A percentile compares a stretch with the other conserved stretches of the same genome.
Conservation (phyloP, 2,797 vertebrate species). For the Neostethus bicornis region DNA sequence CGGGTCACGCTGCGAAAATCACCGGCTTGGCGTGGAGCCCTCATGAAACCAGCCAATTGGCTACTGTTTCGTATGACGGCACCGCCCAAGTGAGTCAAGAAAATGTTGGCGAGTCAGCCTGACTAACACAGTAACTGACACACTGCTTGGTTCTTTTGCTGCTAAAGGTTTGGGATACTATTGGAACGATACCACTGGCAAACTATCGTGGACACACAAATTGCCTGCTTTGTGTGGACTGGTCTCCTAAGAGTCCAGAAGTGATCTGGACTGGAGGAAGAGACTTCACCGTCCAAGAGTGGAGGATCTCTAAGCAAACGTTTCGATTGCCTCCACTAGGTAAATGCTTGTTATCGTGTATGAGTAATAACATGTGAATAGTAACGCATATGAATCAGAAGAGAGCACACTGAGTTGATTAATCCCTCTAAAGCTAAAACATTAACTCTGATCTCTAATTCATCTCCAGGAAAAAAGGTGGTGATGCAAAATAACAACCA, state of each 20-base stretch:
- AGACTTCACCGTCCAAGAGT: constrained; percentile 94
- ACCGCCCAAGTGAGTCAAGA: constrained; percentile 87
- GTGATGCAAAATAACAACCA: too few species aligned
- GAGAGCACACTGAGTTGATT: not conserved
- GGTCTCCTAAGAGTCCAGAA: constrained; percentile 92
- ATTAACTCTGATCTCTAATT: too few species aligned
- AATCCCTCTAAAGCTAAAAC: not conserved
- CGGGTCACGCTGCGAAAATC: constrained; percentile 93
- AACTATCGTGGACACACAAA: constrained; percentile 94
- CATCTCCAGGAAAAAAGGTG: too few species aligned
- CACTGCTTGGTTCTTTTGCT: not conserved
- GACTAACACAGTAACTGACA: too few species aligned
- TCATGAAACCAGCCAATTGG: constrained; percentile 88
- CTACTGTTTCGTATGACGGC: constrained; percentile 91
- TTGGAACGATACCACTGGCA: constrained; percentile 85
- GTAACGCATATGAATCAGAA: too few species aligned
- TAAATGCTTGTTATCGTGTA: constrained; percentile 50
- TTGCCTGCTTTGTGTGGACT: constrained; percentile 89
- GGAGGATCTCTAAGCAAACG: constrained; percentile 88
- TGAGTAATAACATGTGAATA: too few species aligned
- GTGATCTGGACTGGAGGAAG: constrained; percentile 92
- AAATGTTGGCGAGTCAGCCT: too few species aligned
- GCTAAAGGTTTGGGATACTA: constrained; percentile 91
- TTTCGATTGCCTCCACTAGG: constrained; percentile 90
- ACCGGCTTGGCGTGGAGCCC: constrained; percentile 94